Base-by-base conservation (phyloP, 2,797 vertebrate species). In the Dendrocincla tyrannina region DNA sequence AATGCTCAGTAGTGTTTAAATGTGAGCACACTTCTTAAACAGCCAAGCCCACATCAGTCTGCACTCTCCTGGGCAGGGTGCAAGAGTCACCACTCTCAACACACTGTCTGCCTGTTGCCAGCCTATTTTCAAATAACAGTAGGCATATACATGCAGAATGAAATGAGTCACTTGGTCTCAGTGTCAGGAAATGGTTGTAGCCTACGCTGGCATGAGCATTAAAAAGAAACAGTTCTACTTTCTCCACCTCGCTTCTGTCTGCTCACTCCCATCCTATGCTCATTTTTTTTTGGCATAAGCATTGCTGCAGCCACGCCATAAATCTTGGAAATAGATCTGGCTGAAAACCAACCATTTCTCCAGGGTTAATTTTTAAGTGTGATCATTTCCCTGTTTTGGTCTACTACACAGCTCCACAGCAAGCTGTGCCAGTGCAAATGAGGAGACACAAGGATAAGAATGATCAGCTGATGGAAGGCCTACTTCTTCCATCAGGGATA, bases 331-430 rank as follows among this genome's bases (percentile, higher is more conserved):
- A 81, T 2, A 79, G 55, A 81, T 62, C 53, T 86, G 58, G 10
- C 49, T 91, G 58, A 74, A 88, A 88, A 24, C 8, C 32, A 91
- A 49, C 10, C 8, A 66, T 69, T 89, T 90, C 44, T 86, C 10
- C 39, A 67, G 30, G 27, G 39, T 72, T 86, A 68, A 68, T 86
- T 86, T 91, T 90, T 49, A 93, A 84, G 33, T 41, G 56, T 70
- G 79, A 77, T 39, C 7, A 37, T 24, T 59, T 89, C 19, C 17
- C 18, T 70, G 3, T 68, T 94, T 85, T 56, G 37, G 49, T 50
- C 20, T 19, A 60, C 28, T 42, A 32, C 17, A 35, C 5, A 58
- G 27, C 24, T 87, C 69, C 46, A 52, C 32, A 64, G 70, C 7
- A 10, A 87, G 58, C 74, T 84, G 18, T 81, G 58, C 46, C 55